phyloP scores from a whole-genome alignment of 2,888 invertebrate genomes.

The Scrobipalpa atriplicella region DNA sequence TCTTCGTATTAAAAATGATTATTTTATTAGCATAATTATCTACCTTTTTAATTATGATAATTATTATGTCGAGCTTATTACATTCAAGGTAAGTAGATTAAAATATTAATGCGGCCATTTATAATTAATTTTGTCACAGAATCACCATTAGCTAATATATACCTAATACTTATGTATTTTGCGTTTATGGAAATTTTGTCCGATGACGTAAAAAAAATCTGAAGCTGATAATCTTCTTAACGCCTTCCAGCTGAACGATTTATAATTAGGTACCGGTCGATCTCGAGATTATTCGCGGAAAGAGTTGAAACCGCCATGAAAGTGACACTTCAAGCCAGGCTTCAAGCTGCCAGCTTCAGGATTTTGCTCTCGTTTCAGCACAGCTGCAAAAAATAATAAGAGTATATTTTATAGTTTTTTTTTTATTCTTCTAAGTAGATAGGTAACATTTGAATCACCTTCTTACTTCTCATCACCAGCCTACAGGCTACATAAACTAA shows the following conservation, averaged over 20 bases:
- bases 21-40: neutral
- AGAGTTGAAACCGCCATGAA: neutral
- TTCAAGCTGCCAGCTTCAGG: neutral
- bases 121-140: neutral
- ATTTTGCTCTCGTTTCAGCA: neutral
- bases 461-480: no score
- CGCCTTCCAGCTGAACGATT: neutral
- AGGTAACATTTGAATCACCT: no score
- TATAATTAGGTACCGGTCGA: neutral
- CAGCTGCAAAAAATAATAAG: neutral
- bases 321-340: neutral
- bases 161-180: neutral
- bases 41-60: neutral
- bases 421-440: no score
- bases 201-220: no score
- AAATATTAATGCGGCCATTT: neutral
- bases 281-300: neutral
- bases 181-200: no score
- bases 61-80: neutral
- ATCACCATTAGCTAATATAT: neutral
- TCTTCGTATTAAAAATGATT: neutral
- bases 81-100: neutral
- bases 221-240: no score
- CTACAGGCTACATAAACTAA: no score
- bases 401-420: no score